Percentiles rank a stretch among this genome's conserved stretches.
Conservation (phyloP, 2,888 invertebrate genomes). For the Lottia gigantea region DNA sequence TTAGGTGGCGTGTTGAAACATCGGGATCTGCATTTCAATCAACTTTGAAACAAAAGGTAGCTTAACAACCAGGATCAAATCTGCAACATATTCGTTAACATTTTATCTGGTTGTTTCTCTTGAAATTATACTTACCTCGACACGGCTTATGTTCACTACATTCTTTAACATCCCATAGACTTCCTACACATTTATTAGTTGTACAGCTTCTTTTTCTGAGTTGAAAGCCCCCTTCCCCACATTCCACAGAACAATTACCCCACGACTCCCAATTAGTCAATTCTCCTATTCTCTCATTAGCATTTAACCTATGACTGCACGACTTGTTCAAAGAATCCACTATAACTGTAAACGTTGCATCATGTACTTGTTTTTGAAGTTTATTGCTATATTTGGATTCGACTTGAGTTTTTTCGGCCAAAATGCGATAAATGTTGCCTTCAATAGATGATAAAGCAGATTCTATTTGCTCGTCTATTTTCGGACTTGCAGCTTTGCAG, state of each 20-base stretch:
- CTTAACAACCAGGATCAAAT: too few species aligned
- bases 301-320: neutral
- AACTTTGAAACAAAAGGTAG: too few species aligned
- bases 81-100: too few species aligned
- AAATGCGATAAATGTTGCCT: conserved; percentile 1
- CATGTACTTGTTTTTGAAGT: neutral
- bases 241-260: neutral
- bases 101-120: too few species aligned
- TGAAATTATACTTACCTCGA: neutral
- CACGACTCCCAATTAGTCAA: neutral
- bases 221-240: neutral
- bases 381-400: neutral
- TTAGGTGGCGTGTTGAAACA: too few species aligned
- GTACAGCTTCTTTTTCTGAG: neutral
- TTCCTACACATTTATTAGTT: neutral
- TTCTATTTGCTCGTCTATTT: neutral
- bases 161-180: neutral
- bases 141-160: neutral
- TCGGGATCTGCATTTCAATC: too few species aligned
- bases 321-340: neutral
- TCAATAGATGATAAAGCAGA: neutral
- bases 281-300: neutral
- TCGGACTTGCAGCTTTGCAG: neutral
- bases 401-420: neutral
- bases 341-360: neutral